Evolutionary conservation across 2,113 vertebrate genomes (phyloP).

Genomic region (Macrotis lagotis): DNA sequence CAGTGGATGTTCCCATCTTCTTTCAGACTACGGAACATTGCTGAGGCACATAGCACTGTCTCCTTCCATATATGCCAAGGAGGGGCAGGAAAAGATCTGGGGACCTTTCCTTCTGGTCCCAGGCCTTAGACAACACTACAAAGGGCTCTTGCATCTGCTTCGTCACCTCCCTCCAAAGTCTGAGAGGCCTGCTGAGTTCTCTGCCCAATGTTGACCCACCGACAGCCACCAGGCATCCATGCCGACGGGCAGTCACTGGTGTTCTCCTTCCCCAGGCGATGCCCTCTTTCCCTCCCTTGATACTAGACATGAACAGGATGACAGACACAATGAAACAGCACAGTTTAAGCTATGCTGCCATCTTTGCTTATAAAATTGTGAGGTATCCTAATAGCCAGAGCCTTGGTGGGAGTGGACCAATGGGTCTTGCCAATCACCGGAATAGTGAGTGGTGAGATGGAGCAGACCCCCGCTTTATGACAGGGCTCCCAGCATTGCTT

Average conservation of each 20-base stretch:
- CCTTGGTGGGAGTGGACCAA: conserved; percentile 14
- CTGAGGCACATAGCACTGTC: conserved; percentile 26
- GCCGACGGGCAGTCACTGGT: background rate
- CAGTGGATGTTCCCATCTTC: background rate
- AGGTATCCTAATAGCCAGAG: conserved; percentile 73
- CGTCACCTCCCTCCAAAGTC: background rate
- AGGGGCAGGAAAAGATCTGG: background rate
- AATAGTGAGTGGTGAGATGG: background rate
- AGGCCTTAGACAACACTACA: conserved; percentile 5
- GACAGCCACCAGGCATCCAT: conserved; percentile 4
- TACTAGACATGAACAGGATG: conserved; percentile 52
- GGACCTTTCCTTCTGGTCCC: background rate
- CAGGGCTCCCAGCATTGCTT: conserved; percentile 47
- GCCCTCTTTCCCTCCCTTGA: conserved; percentile 21
- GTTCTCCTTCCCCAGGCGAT: background rate
- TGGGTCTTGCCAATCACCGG: conserved; percentile 23
- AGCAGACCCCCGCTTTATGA: background rate
- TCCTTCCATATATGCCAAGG: background rate
- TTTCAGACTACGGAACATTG: conserved; percentile 12
- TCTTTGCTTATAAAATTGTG: conserved; percentile 67
- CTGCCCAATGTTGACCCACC: conserved; percentile 20
- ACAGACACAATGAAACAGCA: conserved; percentile 56
- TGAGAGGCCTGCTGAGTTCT: background rate
- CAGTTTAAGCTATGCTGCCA: conserved; percentile 47
- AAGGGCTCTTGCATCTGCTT: background rate